These are phyloP conservation scores for Andricus grossulariae DNA, from an alignment of 1,140 invertebrate species.

Conservation along the genomic window DNA sequence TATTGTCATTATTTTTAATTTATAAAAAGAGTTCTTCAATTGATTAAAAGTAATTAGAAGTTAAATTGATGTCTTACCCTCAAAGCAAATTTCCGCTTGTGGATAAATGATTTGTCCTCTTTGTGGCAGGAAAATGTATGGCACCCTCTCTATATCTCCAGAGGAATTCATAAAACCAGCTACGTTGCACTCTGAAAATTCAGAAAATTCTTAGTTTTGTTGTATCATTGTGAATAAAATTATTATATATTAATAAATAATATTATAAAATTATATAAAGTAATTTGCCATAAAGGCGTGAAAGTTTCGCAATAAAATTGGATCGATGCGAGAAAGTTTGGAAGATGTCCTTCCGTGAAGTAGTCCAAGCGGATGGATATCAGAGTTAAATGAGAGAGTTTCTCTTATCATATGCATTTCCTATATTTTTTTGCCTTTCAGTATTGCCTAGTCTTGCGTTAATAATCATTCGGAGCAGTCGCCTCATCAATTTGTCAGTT, in stretches of 20 bases:
- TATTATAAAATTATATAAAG: not conserved
- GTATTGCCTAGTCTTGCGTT: not conserved
- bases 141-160: slow-evolving; percentile 85
- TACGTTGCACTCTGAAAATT: slow-evolving; percentile 85
- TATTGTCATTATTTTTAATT: not conserved
- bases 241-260: not conserved
- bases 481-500: not conserved
- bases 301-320: slow-evolving; percentile 27
- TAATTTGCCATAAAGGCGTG: not conserved
- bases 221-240: not conserved
- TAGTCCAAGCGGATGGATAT: slow-evolving; percentile 26
- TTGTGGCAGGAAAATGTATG: slow-evolving; percentile 89
- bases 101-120: slow-evolving; percentile 91
- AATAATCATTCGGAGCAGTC: not conserved
- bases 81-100: slow-evolving; percentile 87
- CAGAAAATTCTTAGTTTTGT: not conserved
- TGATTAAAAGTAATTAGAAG: not conserved
- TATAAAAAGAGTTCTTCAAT: not conserved
- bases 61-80: slow-evolving; percentile 78
- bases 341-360: slow-evolving; percentile 21
- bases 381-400: slow-evolving; percentile 18
- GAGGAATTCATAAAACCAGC: slow-evolving; percentile 86
- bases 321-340: slow-evolving; percentile 24
- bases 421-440: not conserved
- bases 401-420: slow-evolving; percentile 16